Evolutionary conservation across 2,113 vertebrate species (phyloP), one percentile per base, ranked within the genome.

Genomic region (Climacteris rufus): DNA sequence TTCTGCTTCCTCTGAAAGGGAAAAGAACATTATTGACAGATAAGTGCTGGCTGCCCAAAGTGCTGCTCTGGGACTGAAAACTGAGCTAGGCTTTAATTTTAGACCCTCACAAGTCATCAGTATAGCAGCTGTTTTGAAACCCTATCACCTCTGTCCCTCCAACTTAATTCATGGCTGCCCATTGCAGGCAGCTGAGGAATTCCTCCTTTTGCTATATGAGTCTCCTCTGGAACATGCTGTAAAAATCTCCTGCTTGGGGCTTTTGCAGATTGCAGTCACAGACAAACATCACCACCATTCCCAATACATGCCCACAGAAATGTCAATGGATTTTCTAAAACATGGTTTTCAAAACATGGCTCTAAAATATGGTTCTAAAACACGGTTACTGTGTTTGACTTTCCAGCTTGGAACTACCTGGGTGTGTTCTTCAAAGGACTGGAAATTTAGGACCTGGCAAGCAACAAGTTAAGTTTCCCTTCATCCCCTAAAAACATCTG

Each of bases 81-180:
- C 57, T 56, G 93, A 96, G 45, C 69, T 57, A 28, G 20, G 61
- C 79, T 95, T 96, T 96, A 88, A 96, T 93, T 94, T 96, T 91
- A 97, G 76, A 40, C 19, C 20, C 68, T 61, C 42, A 65, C 20
- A 0, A 96, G 81, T 65, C 87, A 85, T 11, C 40, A 77, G 52
- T 2, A 1, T 37, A 91, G 83, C 95, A 97, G 97, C 95, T 97
- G 95, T 81, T 94, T 75, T 66, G 96, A 97, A 97, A 97, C 49
- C 68, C 63, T 88, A 97, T 93, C 96, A 72, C 49, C 50, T 64
- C 37, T 4, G 28, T 45, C 69, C 50, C 72, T 78, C 30, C 52
- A 57, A 8, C 52, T 81, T 64, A 66, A 31, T 40, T 92, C 69
- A 81, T 17, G 64, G 83, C 83, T 94, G 56, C 63, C 65, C 79